Conservation (phyloP, 2,888 invertebrate species). For the Thelaira solivaga region DNA sequence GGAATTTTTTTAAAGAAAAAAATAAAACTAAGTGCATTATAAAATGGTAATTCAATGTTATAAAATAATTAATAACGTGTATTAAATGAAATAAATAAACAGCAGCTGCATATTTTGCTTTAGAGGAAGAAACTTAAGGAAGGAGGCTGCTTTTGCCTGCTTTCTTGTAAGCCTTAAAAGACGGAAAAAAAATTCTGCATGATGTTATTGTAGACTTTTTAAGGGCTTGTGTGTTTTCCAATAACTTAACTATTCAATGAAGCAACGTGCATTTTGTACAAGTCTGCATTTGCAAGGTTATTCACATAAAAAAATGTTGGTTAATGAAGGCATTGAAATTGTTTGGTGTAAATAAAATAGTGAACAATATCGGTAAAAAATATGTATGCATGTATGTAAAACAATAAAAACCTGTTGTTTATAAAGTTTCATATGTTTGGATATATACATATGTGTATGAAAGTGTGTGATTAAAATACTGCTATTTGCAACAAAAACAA, state of each 20-base stretch:
- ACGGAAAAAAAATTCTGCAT: background rate
- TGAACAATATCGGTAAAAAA: background rate
- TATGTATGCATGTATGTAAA: too few species aligned
- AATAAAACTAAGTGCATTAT: background rate
- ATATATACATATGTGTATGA: background rate
- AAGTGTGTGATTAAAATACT: background rate
- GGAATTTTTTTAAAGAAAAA: background rate
- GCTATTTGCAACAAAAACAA: conserved; percentile 23
- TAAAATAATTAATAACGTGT: background rate
- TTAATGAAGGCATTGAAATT: conserved; percentile 27
- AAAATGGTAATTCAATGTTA: background rate
- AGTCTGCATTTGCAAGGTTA: background rate
- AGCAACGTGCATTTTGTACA: conserved; percentile 38
- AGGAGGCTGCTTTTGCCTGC: conserved; percentile 18
- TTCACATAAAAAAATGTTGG: background rate
- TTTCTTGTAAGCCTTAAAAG: background rate
- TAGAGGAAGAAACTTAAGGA: background rate
- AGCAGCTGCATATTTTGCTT: background rate
- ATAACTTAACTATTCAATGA: conserved; percentile 53
- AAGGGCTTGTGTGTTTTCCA: conserved; percentile 39
- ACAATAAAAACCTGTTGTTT: conserved; percentile 58
- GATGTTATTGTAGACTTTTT: conserved; percentile 7
- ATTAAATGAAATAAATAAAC: background rate
- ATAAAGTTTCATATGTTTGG: conserved; percentile 5
- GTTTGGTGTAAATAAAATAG: background rate